These are phyloP conservation scores for Echinarachnius parma DNA, from an alignment of 53 echinoderm and acorn worm genomes.

Conservation along the genomic window DNA sequence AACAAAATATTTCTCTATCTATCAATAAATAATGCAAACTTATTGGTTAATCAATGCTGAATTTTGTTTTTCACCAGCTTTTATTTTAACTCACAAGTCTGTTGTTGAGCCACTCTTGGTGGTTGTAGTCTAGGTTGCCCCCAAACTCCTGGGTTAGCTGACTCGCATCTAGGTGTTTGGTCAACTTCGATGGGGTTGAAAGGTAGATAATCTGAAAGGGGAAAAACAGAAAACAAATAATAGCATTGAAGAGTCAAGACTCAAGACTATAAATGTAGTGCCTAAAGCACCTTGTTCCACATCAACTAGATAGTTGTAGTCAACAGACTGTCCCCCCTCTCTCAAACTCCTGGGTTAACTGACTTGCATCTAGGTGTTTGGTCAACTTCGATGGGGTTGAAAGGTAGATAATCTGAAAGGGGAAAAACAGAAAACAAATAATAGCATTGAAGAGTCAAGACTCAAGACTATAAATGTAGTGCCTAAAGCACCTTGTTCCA, in stretches of 20 bases:
- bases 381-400: conserved; percentile 61
- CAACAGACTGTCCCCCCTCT: too few species aligned
- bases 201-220: conserved; percentile 60
- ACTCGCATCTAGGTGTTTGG: conserved; percentile 67
- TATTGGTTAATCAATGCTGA: too few species aligned
- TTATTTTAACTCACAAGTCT: conserved; percentile 76
- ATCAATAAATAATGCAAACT: too few species aligned
- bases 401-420: conserved; percentile 60
- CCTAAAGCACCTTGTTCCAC: too few species aligned
- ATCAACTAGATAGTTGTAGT: too few species aligned
- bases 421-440: too few species aligned
- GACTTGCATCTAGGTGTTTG: conserved; percentile 67
- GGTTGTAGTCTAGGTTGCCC: conserved; percentile 76
- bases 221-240: background rate
- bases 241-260: background rate
- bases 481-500: too few species aligned
- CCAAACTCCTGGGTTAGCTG: conserved; percentile 90
- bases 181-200: conserved; percentile 58
- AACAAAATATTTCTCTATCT: too few species aligned
- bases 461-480: too few species aligned
- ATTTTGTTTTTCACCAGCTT: too few species aligned
- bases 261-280: too few species aligned
- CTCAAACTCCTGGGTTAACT: conserved; percentile 86
- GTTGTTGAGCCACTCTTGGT: conserved; percentile 82
- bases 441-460: too few species aligned